phyloP scores from a whole-genome alignment of 2,888 invertebrate genomes.

The Creontiades dilutus region DNA sequence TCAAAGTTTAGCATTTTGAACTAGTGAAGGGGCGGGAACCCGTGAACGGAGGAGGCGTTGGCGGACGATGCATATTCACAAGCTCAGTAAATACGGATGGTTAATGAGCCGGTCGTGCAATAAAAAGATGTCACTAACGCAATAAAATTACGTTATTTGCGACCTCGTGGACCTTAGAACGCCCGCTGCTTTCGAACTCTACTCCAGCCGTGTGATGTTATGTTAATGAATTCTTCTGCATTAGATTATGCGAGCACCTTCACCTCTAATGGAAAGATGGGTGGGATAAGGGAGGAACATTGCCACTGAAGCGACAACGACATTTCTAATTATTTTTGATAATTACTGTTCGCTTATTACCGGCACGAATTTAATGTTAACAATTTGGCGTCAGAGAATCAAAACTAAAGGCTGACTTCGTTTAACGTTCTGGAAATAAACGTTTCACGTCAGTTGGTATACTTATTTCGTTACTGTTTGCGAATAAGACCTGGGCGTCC shows the following conservation, averaged over 20 bases:
- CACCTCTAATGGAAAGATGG: constrained; percentile 54
- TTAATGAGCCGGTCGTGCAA: constrained; percentile 42
- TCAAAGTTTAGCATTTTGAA: constrained; percentile 23
- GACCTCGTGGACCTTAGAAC: background rate
- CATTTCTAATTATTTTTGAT: constrained; percentile 54
- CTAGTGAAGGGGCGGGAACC: background rate
- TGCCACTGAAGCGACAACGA: constrained; percentile 59
- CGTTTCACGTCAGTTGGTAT: too few species aligned
- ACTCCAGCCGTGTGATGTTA: constrained; percentile 43
- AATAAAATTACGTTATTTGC: constrained; percentile 59
- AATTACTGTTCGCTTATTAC: constrained; percentile 13
- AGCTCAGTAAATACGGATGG: constrained; percentile 42
- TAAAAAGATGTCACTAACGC: constrained; percentile 57
- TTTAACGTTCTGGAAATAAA: too few species aligned
- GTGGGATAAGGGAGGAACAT: constrained; percentile 15
- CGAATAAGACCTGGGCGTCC: too few species aligned
- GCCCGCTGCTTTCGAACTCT: constrained; percentile 26
- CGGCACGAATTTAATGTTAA: background rate
- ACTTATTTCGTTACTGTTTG: too few species aligned
- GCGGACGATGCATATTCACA: constrained; percentile 49
- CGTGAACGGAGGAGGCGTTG: background rate
- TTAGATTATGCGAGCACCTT: constrained; percentile 33
- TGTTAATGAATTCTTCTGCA: constrained; percentile 56
- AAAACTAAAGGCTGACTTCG: too few species aligned
- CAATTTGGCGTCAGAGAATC: too few species aligned